A percentile compares a stretch with the other conserved stretches of the same genome.
Conservation (phyloP, 2,113 vertebrate species). For the Hystrix cristata region DNA sequence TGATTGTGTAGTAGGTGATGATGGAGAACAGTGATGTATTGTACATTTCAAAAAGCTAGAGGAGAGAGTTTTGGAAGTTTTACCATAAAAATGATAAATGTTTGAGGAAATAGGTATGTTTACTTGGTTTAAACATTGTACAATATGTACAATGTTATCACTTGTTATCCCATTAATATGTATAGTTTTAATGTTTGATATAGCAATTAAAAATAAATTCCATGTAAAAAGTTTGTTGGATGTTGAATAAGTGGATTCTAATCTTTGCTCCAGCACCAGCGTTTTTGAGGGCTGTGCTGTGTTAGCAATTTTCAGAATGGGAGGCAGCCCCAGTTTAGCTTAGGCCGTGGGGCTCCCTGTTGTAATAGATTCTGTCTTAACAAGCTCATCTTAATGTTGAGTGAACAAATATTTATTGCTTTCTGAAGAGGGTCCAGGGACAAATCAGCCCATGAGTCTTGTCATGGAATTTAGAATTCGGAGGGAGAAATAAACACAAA, state of each 20-base stretch:
- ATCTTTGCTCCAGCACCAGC: neutral
- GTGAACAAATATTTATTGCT: constrained; percentile 34
- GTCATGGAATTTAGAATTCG: neutral
- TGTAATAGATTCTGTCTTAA: neutral
- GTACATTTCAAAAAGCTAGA: neutral
- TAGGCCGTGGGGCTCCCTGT: neutral
- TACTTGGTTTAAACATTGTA: neutral
- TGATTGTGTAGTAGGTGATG: neutral
- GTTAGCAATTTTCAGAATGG: neutral
- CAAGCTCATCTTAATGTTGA: constrained; percentile 12
- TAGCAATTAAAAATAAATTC: neutral
- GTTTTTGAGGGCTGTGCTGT: neutral
- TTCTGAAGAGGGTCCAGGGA: neutral
- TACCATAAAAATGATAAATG: neutral
- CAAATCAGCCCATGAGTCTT: neutral
- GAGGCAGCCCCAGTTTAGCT: neutral
- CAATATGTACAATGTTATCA: neutral
- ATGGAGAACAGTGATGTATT: neutral
- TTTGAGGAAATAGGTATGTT: neutral
- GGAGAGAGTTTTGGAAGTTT: neutral
- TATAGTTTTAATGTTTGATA: neutral
- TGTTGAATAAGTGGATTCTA: neutral
- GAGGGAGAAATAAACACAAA: neutral
- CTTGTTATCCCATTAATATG: neutral
- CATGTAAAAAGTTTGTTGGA: neutral